A percentile compares a stretch with the other conserved stretches of the same genome.
Conservation (phyloP, 2,888 invertebrate genomes). For the Rhamnusium bicolor region DNA sequence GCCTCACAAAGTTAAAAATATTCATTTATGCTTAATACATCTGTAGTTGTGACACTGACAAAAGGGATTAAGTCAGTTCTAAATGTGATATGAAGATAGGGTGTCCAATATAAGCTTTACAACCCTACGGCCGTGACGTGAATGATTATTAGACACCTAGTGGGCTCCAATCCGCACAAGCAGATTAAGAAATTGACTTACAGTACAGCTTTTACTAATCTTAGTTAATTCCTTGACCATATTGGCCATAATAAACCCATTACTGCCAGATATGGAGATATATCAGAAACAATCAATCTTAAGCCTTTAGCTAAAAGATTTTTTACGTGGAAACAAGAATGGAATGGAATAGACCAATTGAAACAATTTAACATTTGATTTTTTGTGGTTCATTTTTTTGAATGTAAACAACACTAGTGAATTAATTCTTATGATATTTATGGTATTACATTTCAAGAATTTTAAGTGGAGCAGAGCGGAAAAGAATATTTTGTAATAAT, state of each 20-base stretch:
- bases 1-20: constrained; percentile 56
- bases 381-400: neutral
- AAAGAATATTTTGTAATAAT: no score
- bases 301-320: neutral
- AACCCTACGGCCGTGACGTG: constrained; percentile 56
- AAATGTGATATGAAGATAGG: constrained; percentile 39
- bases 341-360: no score
- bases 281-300: neutral
- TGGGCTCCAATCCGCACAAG: constrained; percentile 57
- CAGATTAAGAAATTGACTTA: constrained; percentile 60
- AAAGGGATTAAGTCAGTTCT: constrained; percentile 56
- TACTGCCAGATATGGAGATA: constrained; percentile 27
- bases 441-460: no score
- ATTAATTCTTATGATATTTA: no score
- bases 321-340: neutral
- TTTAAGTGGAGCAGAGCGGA: no score
- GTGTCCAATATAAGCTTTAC: constrained; percentile 45
- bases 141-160: constrained; percentile 60
- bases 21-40: constrained; percentile 60
- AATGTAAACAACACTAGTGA: neutral
- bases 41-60: constrained; percentile 63
- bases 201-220: constrained; percentile 49
- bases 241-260: constrained; percentile 54
- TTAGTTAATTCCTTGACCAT: constrained; percentile 41
- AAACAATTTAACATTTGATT: no score